phyloP scores from a whole-genome alignment of 2,888 invertebrate genomes.

The Geotrupes spiniger region DNA sequence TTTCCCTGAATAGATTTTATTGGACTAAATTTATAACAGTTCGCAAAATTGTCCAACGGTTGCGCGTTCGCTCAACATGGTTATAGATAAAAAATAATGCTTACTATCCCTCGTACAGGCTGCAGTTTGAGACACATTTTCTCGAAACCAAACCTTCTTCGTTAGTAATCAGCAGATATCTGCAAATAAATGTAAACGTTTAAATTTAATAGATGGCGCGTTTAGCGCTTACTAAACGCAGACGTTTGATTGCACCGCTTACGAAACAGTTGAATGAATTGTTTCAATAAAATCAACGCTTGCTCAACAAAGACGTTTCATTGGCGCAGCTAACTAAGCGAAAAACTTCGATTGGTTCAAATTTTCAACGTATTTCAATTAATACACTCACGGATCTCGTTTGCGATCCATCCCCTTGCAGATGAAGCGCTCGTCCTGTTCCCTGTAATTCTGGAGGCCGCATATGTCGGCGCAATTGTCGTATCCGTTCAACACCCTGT shows the following conservation, averaged over 20 bases:
- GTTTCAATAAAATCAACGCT: too few species aligned
- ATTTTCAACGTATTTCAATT: too few species aligned
- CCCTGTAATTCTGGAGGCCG: conserved; percentile 51
- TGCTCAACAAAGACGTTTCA: too few species aligned
- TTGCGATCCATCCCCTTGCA: conserved; percentile 52
- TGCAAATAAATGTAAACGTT: too few species aligned
- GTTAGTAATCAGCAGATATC: conserved; percentile 30
- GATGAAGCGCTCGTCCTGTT: conserved; percentile 39
- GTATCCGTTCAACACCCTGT: conserved; percentile 60
- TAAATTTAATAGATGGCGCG: neutral
- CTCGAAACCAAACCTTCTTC: conserved; percentile 35
- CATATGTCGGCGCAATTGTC: conserved; percentile 67
- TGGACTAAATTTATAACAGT: too few species aligned
- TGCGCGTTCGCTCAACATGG: too few species aligned
- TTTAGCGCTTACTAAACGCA: too few species aligned
- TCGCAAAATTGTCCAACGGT: too few species aligned
- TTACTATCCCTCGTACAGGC: conserved; percentile 37
- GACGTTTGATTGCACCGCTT: too few species aligned
- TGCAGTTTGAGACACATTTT: conserved; percentile 44
- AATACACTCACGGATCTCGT: conserved; percentile 41
- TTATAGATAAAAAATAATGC: conserved; percentile 22
- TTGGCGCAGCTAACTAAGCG: neutral
- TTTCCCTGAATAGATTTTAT: too few species aligned
- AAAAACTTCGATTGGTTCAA: conserved; percentile 1
- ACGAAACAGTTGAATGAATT: too few species aligned